These are phyloP conservation scores for Sarcophaga caerulescens DNA, from an alignment of 2,888 invertebrate species.

Conservation along the genomic window DNA sequence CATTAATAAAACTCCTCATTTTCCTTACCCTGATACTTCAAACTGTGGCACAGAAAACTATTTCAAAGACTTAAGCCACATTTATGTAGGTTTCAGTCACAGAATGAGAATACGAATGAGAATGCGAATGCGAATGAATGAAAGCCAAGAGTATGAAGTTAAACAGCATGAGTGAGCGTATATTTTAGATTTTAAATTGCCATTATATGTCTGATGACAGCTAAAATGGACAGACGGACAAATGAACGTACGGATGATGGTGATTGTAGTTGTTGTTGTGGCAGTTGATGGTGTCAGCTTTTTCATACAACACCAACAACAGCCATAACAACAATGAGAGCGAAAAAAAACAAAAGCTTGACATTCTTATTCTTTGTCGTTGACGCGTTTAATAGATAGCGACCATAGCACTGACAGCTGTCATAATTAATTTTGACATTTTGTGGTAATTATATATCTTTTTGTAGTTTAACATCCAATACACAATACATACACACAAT, in stretches of 20 bases:
- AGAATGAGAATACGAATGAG: background rate
- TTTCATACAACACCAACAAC: slow-evolving; percentile 33
- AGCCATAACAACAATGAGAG: background rate
- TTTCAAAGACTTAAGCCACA: slow-evolving; percentile 31
- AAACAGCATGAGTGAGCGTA: slow-evolving; percentile 5
- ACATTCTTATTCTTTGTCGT: slow-evolving; percentile 63
- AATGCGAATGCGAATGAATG: background rate
- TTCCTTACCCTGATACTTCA: background rate
- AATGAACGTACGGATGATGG: background rate
- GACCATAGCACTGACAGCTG: slow-evolving; percentile 79
- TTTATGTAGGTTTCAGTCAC: slow-evolving; percentile 31
- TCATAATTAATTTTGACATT: slow-evolving; percentile 81
- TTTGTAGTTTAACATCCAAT: slow-evolving; percentile 58
- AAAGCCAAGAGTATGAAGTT: background rate
- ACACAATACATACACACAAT: slow-evolving; percentile 19
- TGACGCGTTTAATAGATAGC: slow-evolving; percentile 71
- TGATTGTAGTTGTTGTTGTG: slow-evolving; percentile 72
- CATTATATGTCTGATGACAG: slow-evolving; percentile 66
- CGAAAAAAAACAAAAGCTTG: slow-evolving; percentile 34
- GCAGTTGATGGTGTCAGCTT: slow-evolving; percentile 63
- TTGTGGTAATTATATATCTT: slow-evolving; percentile 79
- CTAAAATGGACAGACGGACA: slow-evolving; percentile 60
- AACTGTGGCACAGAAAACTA: background rate
- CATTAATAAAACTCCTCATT: slow-evolving; percentile 35
- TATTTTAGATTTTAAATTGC: slow-evolving; percentile 57